Conservation (phyloP, 2,888 invertebrate species). For the Alsophila aescularia region DNA sequence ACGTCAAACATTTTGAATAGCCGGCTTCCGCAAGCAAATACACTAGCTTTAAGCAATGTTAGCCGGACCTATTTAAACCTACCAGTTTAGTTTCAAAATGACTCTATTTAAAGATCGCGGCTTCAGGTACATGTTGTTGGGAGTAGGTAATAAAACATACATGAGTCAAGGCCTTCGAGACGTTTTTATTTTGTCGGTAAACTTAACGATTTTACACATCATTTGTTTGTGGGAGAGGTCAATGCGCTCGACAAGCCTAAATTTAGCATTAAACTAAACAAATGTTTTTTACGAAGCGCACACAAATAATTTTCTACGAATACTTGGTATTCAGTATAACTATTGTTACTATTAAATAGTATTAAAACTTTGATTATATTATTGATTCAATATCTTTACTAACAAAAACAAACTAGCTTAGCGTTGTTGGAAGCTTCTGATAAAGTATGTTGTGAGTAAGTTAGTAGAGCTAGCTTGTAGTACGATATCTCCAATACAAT, state of each 20-base stretch:
- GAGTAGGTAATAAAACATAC: neutral
- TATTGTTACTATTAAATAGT: neutral
- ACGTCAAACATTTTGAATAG: slow-evolving; percentile 23
- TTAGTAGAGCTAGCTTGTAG: slow-evolving; percentile 9
- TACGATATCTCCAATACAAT: slow-evolving; percentile 12
- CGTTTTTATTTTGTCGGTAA: slow-evolving; percentile 13
- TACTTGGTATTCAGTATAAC: slow-evolving; percentile 3
- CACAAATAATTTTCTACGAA: slow-evolving; percentile 13
- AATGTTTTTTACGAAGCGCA: slow-evolving; percentile 41
- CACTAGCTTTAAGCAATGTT: neutral
- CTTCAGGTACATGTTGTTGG: neutral
- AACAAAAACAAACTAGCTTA: slow-evolving; percentile 1
- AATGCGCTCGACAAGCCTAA: slow-evolving; percentile 61
- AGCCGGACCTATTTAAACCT: neutral
- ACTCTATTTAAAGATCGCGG: too few relatives aligned
- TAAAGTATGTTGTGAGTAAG: slow-evolving; percentile 32
- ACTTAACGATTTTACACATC: slow-evolving; percentile 43
- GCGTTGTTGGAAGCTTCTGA: slow-evolving; percentile 22
- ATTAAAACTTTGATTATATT: slow-evolving; percentile 2
- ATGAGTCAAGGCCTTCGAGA: slow-evolving; percentile 5
- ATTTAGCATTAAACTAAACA: slow-evolving; percentile 55
- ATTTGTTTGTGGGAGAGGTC: slow-evolving; percentile 51
- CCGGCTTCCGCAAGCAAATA: neutral
- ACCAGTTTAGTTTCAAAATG: neutral
- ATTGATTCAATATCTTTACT: neutral